phyloP scores from a whole-genome alignment of 1,140 invertebrate species.

The Plutomurus gul region DNA sequence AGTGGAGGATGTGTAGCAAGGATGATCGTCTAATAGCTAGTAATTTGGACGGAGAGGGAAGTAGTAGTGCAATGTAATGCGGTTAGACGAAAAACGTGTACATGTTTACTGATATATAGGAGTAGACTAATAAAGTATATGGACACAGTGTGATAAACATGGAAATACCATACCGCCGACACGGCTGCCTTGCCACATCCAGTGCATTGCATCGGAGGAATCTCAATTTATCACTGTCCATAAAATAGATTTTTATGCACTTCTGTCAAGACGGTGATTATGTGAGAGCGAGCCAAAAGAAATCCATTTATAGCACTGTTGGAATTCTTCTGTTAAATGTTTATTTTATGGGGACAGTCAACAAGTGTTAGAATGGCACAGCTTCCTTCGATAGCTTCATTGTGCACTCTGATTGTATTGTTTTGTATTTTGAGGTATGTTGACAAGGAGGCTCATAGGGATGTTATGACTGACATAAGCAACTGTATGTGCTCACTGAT shows the following conservation, averaged over 20 bases:
- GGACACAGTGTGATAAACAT: no score
- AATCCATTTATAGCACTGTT: slow-evolving; percentile 27
- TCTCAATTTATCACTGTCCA: background rate
- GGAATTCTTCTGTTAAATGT: slow-evolving; percentile 7
- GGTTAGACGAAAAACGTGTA: no score
- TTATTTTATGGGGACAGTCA: slow-evolving; percentile 18
- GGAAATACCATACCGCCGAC: no score
- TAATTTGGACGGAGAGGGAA: no score
- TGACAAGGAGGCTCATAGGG: background rate
- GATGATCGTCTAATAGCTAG: no score
- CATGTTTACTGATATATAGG: no score
- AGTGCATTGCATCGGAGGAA: no score
- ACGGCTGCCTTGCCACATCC: no score
- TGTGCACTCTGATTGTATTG: background rate
- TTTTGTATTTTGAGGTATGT: background rate
- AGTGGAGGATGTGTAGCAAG: no score
- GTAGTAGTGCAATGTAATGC: no score
- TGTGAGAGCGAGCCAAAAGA: slow-evolving; percentile 11
- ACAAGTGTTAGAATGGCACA: slow-evolving; percentile 5
- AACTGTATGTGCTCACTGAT: background rate
- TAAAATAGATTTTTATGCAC: slow-evolving; percentile 20
- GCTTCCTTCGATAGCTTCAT: background rate
- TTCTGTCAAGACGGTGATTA: slow-evolving; percentile 17
- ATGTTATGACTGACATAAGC: background rate
- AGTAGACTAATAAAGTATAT: no score